Evolutionary conservation across 64 coral and sea anemone genomes (phyloP).

Genomic region (Dendrophyllia cribrosa): DNA sequence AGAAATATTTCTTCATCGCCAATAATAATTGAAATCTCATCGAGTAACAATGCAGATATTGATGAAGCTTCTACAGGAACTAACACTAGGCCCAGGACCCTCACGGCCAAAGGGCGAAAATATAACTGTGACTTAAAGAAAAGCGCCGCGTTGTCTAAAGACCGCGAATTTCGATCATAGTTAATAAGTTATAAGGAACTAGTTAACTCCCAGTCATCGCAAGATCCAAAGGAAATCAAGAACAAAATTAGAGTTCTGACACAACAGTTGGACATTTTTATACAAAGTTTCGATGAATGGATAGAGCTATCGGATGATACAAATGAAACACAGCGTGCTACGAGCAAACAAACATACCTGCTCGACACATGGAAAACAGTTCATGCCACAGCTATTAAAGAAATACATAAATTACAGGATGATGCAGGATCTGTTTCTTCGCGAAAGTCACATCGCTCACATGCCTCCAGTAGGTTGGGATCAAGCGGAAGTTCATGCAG

Average conservation of each 20-base stretch:
- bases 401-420: conserved; percentile 22
- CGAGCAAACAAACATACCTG: not conserved
- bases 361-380: conserved; percentile 38
- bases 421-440: conserved; percentile 43
- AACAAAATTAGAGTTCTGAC: not conserved
- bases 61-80: not conserved
- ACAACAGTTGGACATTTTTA: not conserved
- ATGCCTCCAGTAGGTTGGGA: conserved; percentile 4
- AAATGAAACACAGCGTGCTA: conserved; percentile 6
- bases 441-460: not conserved
- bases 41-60: not conserved
- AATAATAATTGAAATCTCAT: conserved; percentile 3
- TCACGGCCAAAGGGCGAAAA: not conserved
- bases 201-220: not conserved
- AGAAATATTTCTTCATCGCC: not conserved
- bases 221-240: conserved; percentile 14
- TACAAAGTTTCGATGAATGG: conserved; percentile 51
- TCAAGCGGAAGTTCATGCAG: conserved; percentile 34
- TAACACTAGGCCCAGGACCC: conserved; percentile 13
- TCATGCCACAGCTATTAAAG: not conserved
- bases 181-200: conserved; percentile 7
- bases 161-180: not conserved
- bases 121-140: conserved; percentile 18
- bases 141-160: conserved; percentile 1
- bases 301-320: not conserved